Evolutionary conservation across 2,888 invertebrate species (phyloP).

Genomic region (Xiphydria camelus): DNA sequence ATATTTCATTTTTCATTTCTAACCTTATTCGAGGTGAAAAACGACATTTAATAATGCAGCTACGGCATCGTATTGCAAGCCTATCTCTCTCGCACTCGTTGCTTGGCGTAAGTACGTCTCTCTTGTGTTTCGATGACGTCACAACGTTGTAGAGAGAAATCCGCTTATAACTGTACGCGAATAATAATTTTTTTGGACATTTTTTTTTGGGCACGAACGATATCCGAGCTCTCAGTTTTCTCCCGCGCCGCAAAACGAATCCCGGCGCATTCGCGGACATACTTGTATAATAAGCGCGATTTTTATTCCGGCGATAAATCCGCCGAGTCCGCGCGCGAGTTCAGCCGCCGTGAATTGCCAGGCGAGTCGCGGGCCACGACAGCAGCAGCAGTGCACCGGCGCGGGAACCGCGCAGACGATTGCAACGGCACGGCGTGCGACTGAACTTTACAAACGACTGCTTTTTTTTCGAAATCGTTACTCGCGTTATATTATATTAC

Average conservation of each 20-base stretch:
- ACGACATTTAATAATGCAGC: too few species aligned
- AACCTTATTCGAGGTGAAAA: too few species aligned
- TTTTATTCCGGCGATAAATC: constrained; percentile 16
- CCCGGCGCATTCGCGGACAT: not conserved
- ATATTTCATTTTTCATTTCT: too few species aligned
- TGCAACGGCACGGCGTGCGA: not conserved
- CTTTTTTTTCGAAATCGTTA: constrained; percentile 4
- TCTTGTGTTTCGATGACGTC: too few species aligned
- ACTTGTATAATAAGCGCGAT: constrained; percentile 17
- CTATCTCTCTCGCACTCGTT: too few species aligned
- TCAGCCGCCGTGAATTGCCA: constrained; percentile 17
- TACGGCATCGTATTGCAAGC: too few species aligned
- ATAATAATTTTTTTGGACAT: too few species aligned
- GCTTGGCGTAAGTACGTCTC: too few species aligned
- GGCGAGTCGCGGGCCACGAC: constrained; percentile 3
- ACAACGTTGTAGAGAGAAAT: too few species aligned
- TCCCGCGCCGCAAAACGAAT: not conserved
- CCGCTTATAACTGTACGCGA: too few species aligned
- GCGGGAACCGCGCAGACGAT: not conserved
- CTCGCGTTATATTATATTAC: too few species aligned
- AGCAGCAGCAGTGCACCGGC: constrained; percentile 1
- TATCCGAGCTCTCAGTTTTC: constrained; percentile 10
- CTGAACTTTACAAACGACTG: constrained; percentile 14
- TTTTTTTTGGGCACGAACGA: too few species aligned
- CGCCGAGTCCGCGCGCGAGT: constrained; percentile 8